phyloP scores from a whole-genome alignment of 2,888 invertebrate species.

The Euproctis similis region DNA sequence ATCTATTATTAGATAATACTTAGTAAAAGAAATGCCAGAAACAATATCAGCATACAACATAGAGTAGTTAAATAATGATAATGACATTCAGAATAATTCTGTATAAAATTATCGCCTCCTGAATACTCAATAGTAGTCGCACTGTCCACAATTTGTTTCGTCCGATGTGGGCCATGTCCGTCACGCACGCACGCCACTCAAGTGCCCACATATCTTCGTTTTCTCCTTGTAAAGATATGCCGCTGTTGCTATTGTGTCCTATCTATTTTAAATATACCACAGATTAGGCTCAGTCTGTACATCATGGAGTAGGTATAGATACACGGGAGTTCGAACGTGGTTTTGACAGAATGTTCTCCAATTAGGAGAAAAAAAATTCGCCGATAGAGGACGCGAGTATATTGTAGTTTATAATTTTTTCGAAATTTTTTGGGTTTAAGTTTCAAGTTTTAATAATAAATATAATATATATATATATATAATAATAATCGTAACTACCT shows the following conservation, averaged over 20 bases:
- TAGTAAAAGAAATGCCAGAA: constrained; percentile 1
- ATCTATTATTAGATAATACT: not conserved
- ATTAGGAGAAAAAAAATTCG: no score
- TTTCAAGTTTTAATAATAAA: no score
- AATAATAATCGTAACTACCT: no score
- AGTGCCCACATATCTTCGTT: constrained; percentile 26
- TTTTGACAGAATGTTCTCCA: no score
- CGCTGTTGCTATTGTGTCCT: constrained; percentile 35
- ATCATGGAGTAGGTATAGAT: no score
- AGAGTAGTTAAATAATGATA: constrained; percentile 52
- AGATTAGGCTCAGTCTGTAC: not conserved
- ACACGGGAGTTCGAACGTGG: no score
- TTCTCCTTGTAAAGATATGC: constrained; percentile 26
- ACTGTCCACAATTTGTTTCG: no score
- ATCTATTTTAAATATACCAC: constrained; percentile 19
- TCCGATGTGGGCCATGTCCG: constrained; percentile 44
- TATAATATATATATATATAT: no score
- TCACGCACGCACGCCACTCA: constrained; percentile 42
- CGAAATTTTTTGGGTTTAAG: no score
- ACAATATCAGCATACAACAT: constrained; percentile 27
- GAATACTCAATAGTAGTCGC: constrained; percentile 47
- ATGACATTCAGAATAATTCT: constrained; percentile 49
- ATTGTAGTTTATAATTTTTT: no score
- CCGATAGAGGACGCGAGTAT: no score
- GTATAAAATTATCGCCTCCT: no score